Evolutionary conservation across 2,797 vertebrate species (phyloP), one percentile per base, ranked within the genome.

Genomic region (Hydrocynus forskahlii): DNA sequence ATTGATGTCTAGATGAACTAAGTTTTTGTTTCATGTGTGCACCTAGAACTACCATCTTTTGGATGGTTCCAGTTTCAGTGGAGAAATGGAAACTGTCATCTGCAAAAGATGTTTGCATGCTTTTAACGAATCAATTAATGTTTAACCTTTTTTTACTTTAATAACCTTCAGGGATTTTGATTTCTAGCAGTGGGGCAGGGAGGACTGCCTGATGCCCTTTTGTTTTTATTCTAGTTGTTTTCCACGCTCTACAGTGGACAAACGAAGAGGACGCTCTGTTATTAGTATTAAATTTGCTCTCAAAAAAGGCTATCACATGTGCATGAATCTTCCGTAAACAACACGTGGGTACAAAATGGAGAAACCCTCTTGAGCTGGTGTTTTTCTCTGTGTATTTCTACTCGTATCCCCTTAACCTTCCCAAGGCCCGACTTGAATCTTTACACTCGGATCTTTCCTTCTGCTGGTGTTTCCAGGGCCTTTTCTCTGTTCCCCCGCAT

Each of bases 41-140:
- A 78, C 78, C 88, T 92, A 90, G 89, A 92, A 91, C 89, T 62
- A 90, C 88, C 85, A 89, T 91, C 87, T 75, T 68, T 76, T 72
- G 63, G 78, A 84, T 21, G 45, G 91, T 89, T 92, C 85, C 86
- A 89, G 69, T 92, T 93, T 92, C 89, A 91, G 88, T 81, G 70
- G 72, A 75, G 80, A 68, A 86, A 89, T 70, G 86, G 91, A 92
- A 94, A 90, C 92, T 90, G 88, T 92, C 90, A 92, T 91, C 87
- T 87, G 83, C 67, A 88, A 85, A 13, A 62, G 55, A 64, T 81
- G 78, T 87, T 82, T 79, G 88, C 85, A 86, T 90, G 89, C 67
- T 16, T 79, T 75, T 63, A 55, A 75, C 55, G 29, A 75, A 14
- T 50, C 7, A 43, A 67, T 67, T 75, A 45, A 80, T 81, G 60